Base-by-base conservation (phyloP, 1,140 invertebrate species). In the Scylla paramamosain region DNA sequence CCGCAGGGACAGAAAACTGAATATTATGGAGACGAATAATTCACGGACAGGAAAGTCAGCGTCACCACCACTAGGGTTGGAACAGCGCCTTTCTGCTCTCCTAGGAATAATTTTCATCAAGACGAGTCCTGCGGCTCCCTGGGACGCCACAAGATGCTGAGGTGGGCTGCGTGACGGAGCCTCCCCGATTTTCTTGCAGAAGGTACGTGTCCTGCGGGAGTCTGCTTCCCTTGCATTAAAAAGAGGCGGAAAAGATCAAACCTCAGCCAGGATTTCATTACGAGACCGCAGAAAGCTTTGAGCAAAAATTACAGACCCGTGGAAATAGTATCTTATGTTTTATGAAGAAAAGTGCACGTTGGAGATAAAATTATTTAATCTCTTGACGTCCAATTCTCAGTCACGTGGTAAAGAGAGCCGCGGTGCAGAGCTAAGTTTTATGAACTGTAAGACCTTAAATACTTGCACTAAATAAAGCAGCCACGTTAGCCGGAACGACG, bases 11-110 rank as follows among this genome's bases (percentile, higher is more conserved):
- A 77, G 20, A 12, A 77, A 77, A 77, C 67, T 77, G 67, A 77
- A 77, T 77, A 77, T 77, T 77, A 77, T 77, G 67, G 67, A 20
- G n/a, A 77, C 67, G 25, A 77, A 77, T 77, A 77, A 77, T 77
- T 77, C 67, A 77, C 12, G 67, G 6, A 20, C 20, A 20, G n/a
- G 67, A 20, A 77, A 77, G 67, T 20, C 67, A 77, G 1, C 67
- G 67, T 20, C n/a, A 20, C n/a, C 67, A 7, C 25, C 67, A 77
- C 8, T 12, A n/a, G 0, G 67, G 25, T n/a, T 77, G 67, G 67
- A 77, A 77, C 20, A 25, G 20, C 67, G 67, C 6, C 67, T 77
- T 25, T 77, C 67, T 59, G 67, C 67, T 77, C 67, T 77, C 67
- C 20, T 0, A 77, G 67, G 67, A 77, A 77, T 77, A 25, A 77